Conservation (phyloP, 2,888 invertebrate genomes). For the Drosophila merina region DNA sequence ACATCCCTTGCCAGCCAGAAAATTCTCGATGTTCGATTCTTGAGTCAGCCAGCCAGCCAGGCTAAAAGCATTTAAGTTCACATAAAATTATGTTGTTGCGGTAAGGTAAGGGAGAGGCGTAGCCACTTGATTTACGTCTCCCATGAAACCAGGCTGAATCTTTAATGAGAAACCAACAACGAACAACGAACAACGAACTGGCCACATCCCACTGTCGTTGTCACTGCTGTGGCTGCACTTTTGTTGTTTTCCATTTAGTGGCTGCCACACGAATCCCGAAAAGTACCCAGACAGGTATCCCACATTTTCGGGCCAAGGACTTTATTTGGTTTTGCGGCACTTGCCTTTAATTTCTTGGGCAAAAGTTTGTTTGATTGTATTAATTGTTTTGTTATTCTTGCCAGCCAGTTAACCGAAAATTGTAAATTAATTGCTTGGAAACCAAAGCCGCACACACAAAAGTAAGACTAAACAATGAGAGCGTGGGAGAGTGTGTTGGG, state of each 20-base stretch:
- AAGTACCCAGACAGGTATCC: constrained; percentile 50
- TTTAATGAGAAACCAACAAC: constrained; percentile 73
- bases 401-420: constrained; percentile 54
- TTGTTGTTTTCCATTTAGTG: constrained; percentile 28
- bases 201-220: constrained; percentile 37
- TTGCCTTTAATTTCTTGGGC: constrained; percentile 76
- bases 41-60: background rate
- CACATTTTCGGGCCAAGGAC: constrained; percentile 19
- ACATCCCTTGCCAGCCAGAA: constrained; percentile 31
- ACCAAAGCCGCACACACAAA: constrained; percentile 52
- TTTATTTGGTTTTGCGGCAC: constrained; percentile 73
- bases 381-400: constrained; percentile 58
- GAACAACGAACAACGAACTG: constrained; percentile 33
- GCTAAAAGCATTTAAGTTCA: constrained; percentile 45
- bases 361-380: constrained; percentile 64
- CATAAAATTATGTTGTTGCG: constrained; percentile 73
- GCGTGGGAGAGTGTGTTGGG: constrained; percentile 28
- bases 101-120: constrained; percentile 14
- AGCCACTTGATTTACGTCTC: constrained; percentile 76
- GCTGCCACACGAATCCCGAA: constrained; percentile 10
- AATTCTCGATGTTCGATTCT: constrained; percentile 50
- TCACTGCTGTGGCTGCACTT: constrained; percentile 52
- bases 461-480: constrained; percentile 11
- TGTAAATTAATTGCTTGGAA: constrained; percentile 58
- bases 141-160: constrained; percentile 78